Base-by-base conservation (phyloP, 2,888 invertebrate species). In the Noctua comes region DNA sequence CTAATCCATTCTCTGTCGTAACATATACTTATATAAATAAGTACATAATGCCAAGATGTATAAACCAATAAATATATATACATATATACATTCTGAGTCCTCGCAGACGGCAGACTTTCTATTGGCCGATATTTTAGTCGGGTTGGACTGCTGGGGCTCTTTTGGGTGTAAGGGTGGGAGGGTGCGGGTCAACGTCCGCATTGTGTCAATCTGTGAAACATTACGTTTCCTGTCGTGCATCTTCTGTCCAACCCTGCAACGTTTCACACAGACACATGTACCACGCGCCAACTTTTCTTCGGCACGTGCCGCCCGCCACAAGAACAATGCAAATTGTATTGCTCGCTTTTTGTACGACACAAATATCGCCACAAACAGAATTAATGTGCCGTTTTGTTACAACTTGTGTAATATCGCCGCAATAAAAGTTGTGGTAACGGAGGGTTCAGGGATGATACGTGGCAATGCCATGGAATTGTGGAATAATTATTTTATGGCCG, bases 311-410 rank as follows among this genome's bases (percentile, higher is more conserved):
- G 51, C 70, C 59, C 71, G 54, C 31, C 73, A 65, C 59, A 72
- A 76, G 75, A 80, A 79, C 79, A 65, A 82, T 82, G 80, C 78
- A 87, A 88, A 87, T 88, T 79, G 85, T 82, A 82, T 78, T 73
- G 70, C 68, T 69, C 54, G 79, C 79, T 76, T 83, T 88, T 84
- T 86, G 79, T 75, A 46, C 64, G 27, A 62, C 73, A 76, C 86
- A 76, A 86, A 84, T 86, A 87, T 79, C 74, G 69, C 64, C 65
- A 83, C 80, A 76, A 64, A 62, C 68, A 59, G 74, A 73, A 85
- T 79, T 84, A 87, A 84, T 84, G 87, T 31, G 77, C 31, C 76
- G 64, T 77, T 82, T 70, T 78, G 76, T 66, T 68, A 76, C 69
- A 86, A 83, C 65, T 84, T 84, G 62, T 31, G 68, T 62, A 84